Evolutionary conservation across 1,140 invertebrate genomes (phyloP).

Genomic region (Procambarus clarkii): DNA sequence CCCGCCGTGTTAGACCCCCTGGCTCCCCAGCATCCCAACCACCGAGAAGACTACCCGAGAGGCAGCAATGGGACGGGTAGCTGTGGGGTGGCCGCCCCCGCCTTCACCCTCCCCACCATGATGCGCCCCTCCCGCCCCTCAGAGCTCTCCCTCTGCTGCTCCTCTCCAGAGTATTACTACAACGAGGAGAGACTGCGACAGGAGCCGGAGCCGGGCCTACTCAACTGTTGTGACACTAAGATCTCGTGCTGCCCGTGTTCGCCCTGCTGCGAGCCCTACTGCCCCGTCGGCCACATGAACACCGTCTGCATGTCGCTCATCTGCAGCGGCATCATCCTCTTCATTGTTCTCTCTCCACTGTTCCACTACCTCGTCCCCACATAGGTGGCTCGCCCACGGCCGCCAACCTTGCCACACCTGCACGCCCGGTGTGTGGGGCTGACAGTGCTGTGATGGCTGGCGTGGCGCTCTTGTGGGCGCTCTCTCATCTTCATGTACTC

Average conservation of each 20-base stretch:
- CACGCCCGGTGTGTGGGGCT: neutral
- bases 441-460: neutral
- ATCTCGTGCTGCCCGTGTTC: conserved; percentile 62
- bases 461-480: conserved; percentile 10
- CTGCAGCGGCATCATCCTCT: conserved; percentile 59
- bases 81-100: conserved; percentile 10
- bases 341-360: conserved; percentile 67
- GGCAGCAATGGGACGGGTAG: conserved; percentile 29
- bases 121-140: conserved; percentile 45
- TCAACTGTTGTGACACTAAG: conserved; percentile 62
- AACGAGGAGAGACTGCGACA: conserved; percentile 61
- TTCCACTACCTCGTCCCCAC: conserved; percentile 69
- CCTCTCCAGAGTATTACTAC: conserved; percentile 50
- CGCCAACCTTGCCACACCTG: no score
- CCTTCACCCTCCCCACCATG: conserved; percentile 23
- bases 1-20: neutral
- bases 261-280: conserved; percentile 61
- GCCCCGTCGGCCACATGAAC: conserved; percentile 67
- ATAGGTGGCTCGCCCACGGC: conserved; percentile 21
- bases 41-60: neutral
- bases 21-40: neutral
- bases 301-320: conserved; percentile 65
- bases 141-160: conserved; percentile 60
- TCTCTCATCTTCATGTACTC: neutral
- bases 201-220: conserved; percentile 68